phyloP scores from a whole-genome alignment of 2,888 invertebrate genomes.

The Agriotes lineatus region DNA sequence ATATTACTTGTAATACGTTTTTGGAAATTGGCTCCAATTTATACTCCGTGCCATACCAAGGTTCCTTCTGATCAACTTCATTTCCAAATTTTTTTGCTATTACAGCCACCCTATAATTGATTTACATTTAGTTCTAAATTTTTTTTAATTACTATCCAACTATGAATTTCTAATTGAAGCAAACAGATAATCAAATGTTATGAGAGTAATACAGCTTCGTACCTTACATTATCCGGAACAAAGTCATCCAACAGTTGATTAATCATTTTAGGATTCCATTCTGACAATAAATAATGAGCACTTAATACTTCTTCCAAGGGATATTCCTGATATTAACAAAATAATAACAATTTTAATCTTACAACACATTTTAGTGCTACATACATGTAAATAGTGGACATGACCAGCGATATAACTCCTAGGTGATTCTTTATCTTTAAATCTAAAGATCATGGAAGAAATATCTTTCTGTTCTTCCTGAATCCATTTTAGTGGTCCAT shows the following conservation, averaged over 20 bases:
- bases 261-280: conserved; percentile 91
- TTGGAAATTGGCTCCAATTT: conserved; percentile 77
- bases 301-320: conserved; percentile 89
- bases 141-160: no score
- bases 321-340: conserved; percentile 71
- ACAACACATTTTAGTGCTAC: no score
- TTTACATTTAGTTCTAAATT: conserved; percentile 10
- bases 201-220: conserved; percentile 41
- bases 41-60: conserved; percentile 95
- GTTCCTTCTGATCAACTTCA: conserved; percentile 78
- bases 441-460: conserved; percentile 85
- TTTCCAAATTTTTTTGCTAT: conserved; percentile 84
- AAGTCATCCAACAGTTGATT: conserved; percentile 78
- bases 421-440: conserved; percentile 89
- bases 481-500: conserved; percentile 89
- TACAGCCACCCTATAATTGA: conserved; percentile 71
- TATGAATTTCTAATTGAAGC: no score
- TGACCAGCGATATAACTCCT: conserved; percentile 75
- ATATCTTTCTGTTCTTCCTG: conserved; percentile 91
- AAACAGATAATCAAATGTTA: no score
- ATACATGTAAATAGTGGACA: conserved; percentile 77
- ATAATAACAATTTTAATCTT: no score
- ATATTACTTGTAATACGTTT: conserved; percentile 72
- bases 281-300: conserved; percentile 81
- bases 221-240: conserved; percentile 83